Conservation (phyloP, 2,888 invertebrate species). For the Heliconius hortense region DNA sequence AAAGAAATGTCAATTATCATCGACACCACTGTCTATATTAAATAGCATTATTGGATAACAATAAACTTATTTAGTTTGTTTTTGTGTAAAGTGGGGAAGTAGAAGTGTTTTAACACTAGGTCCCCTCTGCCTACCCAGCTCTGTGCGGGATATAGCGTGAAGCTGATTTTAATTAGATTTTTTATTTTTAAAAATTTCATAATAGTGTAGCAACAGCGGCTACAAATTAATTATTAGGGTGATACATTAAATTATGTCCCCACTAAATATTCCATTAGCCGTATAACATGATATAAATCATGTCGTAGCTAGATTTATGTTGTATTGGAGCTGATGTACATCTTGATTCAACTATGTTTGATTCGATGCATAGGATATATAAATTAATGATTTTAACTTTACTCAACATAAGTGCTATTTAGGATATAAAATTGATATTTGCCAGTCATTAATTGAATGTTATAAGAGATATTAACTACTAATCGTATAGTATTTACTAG, state of each 20-base stretch:
- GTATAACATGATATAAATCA: constrained; percentile 29
- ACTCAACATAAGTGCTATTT: background rate
- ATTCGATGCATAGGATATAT: background rate
- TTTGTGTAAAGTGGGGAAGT: too few relatives aligned
- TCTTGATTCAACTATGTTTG: constrained; percentile 22
- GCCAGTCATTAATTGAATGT: background rate
- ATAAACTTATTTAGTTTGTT: background rate
- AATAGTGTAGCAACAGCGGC: background rate
- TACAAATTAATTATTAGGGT: constrained; percentile 23
- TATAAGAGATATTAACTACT: too few relatives aligned
- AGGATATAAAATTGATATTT: background rate
- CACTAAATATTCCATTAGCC: constrained; percentile 29
- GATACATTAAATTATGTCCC: constrained; percentile 22
- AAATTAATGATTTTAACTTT: background rate
- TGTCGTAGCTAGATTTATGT: constrained; percentile 26
- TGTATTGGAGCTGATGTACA: constrained; percentile 20
- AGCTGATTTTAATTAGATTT: too few relatives aligned
- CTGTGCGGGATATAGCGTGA: too few relatives aligned
- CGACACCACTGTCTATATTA: constrained; percentile 42
- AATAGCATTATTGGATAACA: constrained; percentile 31
- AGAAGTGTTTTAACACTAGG: too few relatives aligned
- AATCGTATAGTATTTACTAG: too few relatives aligned
- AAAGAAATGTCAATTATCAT: constrained; percentile 64
- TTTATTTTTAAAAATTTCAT: constrained; percentile 12
- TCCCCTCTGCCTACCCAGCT: too few relatives aligned